A percentile compares a stretch with the other conserved stretches of the same genome.
Evolutionary conservation across 2,888 invertebrate species (phyloP).

Genomic region (Timema podura): DNA sequence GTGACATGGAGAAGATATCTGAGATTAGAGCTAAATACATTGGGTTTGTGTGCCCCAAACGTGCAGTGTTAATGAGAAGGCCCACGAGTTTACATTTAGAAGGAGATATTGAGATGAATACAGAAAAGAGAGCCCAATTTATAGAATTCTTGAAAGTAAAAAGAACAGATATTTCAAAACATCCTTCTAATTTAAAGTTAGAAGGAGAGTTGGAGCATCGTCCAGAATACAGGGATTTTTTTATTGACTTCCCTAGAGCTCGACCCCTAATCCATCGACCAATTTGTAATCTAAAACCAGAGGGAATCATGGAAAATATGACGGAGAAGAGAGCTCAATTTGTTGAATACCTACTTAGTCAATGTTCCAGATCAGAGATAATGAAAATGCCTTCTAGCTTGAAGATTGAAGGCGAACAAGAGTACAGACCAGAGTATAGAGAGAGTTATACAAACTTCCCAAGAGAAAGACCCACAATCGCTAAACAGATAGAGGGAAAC

Average conservation of each 20-base stretch:
- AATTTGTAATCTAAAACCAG: slow-evolving; percentile 32
- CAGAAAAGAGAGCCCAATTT: slow-evolving; percentile 47
- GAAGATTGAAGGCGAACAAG: slow-evolving; percentile 48
- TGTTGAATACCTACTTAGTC: slow-evolving; percentile 8
- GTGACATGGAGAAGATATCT: slow-evolving; percentile 47
- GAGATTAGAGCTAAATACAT: slow-evolving; percentile 49
- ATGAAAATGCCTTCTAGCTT: slow-evolving; percentile 46
- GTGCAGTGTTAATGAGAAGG: slow-evolving; percentile 45
- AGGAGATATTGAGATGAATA: slow-evolving; percentile 45
- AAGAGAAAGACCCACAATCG: slow-evolving; percentile 19
- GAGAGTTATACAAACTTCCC: slow-evolving; percentile 46
- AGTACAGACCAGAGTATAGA: slow-evolving; percentile 46
- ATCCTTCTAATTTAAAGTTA: slow-evolving; percentile 17
- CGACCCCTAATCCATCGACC: slow-evolving; percentile 46
- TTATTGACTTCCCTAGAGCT: slow-evolving; percentile 48
- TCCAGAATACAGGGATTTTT: slow-evolving; percentile 47
- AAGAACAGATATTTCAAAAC: slow-evolving; percentile 42
- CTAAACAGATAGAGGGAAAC: slow-evolving; percentile 14
- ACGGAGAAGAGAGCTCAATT: slow-evolving; percentile 23
- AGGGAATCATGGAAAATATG: slow-evolving; percentile 18
- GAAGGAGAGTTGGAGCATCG: slow-evolving; percentile 29
- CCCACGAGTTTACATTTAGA: slow-evolving; percentile 49
- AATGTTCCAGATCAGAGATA: slow-evolving; percentile 41
- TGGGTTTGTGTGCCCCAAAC: slow-evolving; percentile 42
- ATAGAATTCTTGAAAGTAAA: slow-evolving; percentile 45